These are phyloP conservation scores for Struthio camelus DNA, from an alignment of 2,113 vertebrate genomes.

Conservation along the genomic window DNA sequence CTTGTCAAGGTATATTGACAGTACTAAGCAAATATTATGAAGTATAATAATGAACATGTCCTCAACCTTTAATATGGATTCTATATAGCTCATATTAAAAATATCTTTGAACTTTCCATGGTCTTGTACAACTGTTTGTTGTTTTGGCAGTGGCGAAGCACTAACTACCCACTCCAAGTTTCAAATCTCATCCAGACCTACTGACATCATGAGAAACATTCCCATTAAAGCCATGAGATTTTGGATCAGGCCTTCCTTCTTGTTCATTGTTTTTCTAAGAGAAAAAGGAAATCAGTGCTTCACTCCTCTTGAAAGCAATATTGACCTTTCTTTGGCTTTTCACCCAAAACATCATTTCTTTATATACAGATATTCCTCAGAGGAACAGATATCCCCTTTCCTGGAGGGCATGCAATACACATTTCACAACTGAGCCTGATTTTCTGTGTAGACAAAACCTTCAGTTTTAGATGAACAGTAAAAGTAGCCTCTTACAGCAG, in stretches of 20 bases:
- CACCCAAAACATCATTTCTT: neutral
- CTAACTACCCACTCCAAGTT: neutral
- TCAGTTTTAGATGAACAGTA: neutral
- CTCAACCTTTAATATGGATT: neutral
- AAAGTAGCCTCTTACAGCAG: neutral
- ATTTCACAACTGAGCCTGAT: neutral
- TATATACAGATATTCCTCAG: neutral
- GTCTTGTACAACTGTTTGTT: neutral
- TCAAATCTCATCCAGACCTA: neutral
- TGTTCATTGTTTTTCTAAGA: neutral
- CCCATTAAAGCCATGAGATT: neutral
- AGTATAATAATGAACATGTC: neutral
- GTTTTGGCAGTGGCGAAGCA: neutral
- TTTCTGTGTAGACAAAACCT: neutral
- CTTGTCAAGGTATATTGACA: neutral
- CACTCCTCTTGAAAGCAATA: neutral
- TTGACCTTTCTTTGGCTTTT: neutral
- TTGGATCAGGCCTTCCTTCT: neutral
- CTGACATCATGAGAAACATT: neutral
- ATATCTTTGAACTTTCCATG: neutral
- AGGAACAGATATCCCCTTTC: neutral
- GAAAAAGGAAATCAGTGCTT: neutral
- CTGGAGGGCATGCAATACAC: neutral
- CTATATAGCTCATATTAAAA: fast-evolving
- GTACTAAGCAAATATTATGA: neutral